Percentiles rank a stretch among this genome's conserved stretches.
phyloP scores from a whole-genome alignment of 2,797 vertebrate species.

The Ctenosaura bakeri region DNA sequence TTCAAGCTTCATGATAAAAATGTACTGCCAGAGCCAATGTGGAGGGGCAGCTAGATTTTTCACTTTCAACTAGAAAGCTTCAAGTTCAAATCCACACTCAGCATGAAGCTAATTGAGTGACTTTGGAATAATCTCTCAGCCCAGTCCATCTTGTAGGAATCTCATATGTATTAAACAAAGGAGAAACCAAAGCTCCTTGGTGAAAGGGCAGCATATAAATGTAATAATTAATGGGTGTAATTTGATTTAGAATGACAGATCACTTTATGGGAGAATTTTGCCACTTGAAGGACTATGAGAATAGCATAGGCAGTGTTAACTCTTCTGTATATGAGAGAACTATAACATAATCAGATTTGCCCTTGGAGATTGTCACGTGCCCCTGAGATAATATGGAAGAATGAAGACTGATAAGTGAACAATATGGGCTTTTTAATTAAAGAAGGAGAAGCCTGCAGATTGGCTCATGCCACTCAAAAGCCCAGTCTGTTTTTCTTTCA shows the following conservation, averaged over 20 bases:
- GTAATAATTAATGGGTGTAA: background rate
- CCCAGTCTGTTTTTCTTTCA: slow-evolving; percentile 7
- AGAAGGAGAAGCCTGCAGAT: slow-evolving; percentile 3
- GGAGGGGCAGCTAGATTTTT: background rate
- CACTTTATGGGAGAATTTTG: background rate
- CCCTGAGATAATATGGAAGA: slow-evolving; percentile 18
- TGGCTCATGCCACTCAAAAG: background rate
- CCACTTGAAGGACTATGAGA: background rate
- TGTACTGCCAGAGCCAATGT: no score
- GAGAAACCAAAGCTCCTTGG: background rate
- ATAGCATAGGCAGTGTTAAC: background rate
- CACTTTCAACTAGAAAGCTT: background rate
- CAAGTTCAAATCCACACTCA: background rate
- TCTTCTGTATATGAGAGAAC: background rate
- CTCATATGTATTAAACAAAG: background rate
- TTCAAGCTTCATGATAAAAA: background rate
- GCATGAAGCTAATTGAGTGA: background rate
- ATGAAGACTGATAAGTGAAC: slow-evolving; percentile 16
- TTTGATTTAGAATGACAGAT: background rate
- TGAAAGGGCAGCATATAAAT: background rate
- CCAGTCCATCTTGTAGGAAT: background rate
- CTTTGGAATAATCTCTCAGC: background rate
- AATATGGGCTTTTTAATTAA: slow-evolving; percentile 33
- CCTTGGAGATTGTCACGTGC: slow-evolving; percentile 6
- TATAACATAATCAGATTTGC: background rate